phyloP scores from a whole-genome alignment of 2,797 vertebrate species.

The Threskiornis aethiopicus region DNA sequence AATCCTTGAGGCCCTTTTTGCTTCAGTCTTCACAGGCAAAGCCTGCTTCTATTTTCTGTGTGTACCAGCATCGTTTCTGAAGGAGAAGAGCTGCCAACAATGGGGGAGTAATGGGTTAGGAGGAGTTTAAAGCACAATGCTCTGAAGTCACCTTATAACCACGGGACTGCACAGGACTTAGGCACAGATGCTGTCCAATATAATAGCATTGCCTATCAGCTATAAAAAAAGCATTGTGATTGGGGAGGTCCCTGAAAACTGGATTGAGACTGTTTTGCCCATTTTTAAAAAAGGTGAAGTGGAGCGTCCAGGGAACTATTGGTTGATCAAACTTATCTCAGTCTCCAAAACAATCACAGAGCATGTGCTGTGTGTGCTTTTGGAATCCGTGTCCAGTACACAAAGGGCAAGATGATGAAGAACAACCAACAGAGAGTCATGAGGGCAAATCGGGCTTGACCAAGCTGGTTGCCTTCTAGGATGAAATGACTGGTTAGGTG shows the following conservation, averaged over 20 bases:
- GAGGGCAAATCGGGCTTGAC: not conserved
- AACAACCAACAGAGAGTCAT: not conserved
- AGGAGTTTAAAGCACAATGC: not conserved
- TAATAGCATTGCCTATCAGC: not conserved
- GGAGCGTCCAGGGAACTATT: not conserved
- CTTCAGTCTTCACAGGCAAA: not conserved
- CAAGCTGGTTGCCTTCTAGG: not conserved
- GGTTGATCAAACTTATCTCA: not conserved
- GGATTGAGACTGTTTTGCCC: not conserved
- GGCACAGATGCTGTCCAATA: not conserved
- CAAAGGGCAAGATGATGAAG: not conserved
- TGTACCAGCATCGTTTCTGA: not conserved
- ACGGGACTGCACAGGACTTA: not conserved
- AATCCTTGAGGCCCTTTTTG: not conserved
- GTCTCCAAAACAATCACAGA: not conserved
- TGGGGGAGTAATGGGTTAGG: not conserved
- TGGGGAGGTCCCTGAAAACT: fast-evolving
- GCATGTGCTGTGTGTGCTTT: not conserved
- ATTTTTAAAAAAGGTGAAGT: not conserved
- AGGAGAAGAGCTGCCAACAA: not conserved
- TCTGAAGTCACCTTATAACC: not conserved
- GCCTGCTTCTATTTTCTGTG: not conserved
- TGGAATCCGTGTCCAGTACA: not conserved
- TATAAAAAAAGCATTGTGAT: not conserved
- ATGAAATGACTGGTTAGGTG: not conserved